These are phyloP conservation scores for Cyprinus carpio DNA, from an alignment of 2,113 vertebrate genomes.

Conservation along the genomic window DNA sequence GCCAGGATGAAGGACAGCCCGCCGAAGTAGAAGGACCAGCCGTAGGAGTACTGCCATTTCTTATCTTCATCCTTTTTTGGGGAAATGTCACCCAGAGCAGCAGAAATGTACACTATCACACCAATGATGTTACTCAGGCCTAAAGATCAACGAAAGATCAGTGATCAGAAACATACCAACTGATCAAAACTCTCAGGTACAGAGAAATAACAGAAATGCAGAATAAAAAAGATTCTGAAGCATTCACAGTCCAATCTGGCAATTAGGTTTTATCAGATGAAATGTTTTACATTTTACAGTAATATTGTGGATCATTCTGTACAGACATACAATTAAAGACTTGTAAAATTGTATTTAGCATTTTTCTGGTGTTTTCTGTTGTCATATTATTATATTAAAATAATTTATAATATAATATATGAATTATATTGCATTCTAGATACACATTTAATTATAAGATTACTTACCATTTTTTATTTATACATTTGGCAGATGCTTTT, in stretches of 20 bases:
- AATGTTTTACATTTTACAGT: neutral
- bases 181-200: neutral
- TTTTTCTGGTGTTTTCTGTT: neutral
- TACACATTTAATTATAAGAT: too few relatives aligned
- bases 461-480: neutral
- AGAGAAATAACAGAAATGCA: too few relatives aligned
- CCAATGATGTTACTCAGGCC: conserved; percentile 94
- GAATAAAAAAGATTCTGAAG: neutral
- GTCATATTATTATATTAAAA: neutral
- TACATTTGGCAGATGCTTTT: neutral
- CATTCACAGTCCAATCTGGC: neutral
- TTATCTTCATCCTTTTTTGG: conserved; percentile 90
- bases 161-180: conserved; percentile 9
- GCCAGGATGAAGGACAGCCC: conserved; percentile 93
- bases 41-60: conserved; percentile 92
- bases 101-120: conserved; percentile 94
- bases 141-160: conserved; percentile 53
- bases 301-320: neutral
- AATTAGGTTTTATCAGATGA: neutral
- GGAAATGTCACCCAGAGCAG: conserved; percentile 88
- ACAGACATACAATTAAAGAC: neutral
- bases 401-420: too few relatives aligned
- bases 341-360: neutral
- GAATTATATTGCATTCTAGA: too few relatives aligned
- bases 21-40: conserved; percentile 94